Percentiles rank a stretch among this genome's conserved stretches.
phyloP scores from a whole-genome alignment of 2,113 vertebrate genomes.

The Bos indicus region DNA sequence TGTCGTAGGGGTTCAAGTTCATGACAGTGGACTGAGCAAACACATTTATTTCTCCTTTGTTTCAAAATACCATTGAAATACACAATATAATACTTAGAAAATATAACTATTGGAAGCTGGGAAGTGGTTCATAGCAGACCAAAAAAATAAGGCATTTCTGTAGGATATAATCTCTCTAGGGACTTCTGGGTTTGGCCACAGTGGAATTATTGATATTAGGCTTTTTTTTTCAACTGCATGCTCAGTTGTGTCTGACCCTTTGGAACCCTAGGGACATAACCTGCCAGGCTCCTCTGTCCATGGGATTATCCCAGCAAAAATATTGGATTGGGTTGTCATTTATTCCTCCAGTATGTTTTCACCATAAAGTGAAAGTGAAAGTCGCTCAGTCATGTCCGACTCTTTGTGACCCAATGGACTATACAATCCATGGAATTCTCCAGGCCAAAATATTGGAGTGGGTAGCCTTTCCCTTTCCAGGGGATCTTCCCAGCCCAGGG shows the following conservation, averaged over 20 bases:
- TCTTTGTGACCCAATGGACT: neutral
- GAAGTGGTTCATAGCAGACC: neutral
- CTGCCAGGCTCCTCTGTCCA: neutral
- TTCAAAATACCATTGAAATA: neutral
- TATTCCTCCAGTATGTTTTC: neutral
- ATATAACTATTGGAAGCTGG: neutral
- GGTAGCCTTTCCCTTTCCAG: neutral
- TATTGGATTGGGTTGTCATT: neutral
- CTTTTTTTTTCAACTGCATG: neutral
- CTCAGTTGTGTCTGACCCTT: neutral
- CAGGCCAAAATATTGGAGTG: neutral
- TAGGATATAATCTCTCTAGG: neutral
- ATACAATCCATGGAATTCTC: neutral
- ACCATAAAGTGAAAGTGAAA: neutral
- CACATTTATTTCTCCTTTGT: neutral
- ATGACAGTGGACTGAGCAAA: neutral
- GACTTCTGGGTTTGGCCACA: neutral
- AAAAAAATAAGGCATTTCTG: neutral
- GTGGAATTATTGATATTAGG: neutral
- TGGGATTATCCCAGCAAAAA: neutral
- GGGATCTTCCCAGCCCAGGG: neutral
- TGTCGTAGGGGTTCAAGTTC: neutral
- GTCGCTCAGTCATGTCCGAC: fast-evolving
- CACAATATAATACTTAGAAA: neutral
- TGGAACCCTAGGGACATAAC: neutral